A percentile compares a stretch with the other conserved stretches of the same genome.
These are phyloP conservation scores for Cebus imitator DNA, from an alignment of 2,113 vertebrate species.

Conservation along the genomic window DNA sequence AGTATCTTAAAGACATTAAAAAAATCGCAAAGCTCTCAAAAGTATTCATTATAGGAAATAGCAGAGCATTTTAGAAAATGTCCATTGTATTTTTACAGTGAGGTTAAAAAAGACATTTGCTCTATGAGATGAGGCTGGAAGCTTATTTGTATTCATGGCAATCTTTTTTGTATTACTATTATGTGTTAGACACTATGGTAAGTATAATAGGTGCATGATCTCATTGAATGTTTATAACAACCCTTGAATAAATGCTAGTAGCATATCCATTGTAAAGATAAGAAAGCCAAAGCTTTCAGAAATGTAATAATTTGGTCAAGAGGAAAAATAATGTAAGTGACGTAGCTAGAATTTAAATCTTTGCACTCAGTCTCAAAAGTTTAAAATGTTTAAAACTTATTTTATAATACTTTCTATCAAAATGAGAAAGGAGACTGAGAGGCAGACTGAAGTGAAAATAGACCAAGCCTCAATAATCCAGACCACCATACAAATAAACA, in stretches of 20 bases:
- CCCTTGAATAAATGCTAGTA: neutral
- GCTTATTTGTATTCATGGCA: neutral
- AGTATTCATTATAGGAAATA: constrained; percentile 24
- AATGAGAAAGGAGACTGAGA: neutral
- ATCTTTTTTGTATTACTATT: neutral
- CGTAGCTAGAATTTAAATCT: neutral
- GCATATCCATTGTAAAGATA: neutral
- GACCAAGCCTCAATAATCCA: neutral
- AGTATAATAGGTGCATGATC: neutral
- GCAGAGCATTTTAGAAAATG: constrained; percentile 4
- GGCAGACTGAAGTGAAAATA: neutral
- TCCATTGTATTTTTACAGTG: neutral
- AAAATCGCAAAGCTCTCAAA: neutral
- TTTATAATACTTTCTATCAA: neutral
- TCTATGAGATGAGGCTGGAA: neutral
- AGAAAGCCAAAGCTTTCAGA: neutral
- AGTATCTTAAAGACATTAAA: neutral
- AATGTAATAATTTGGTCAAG: neutral
- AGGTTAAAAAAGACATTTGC: neutral
- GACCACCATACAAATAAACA: neutral
- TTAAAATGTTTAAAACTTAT: neutral
- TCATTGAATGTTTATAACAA: constrained; percentile 4
- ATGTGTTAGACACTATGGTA: neutral
- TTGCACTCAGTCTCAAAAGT: neutral
- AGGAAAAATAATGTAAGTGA: neutral